phyloP scores from a whole-genome alignment of 2,888 invertebrate species.

The Steinernema hermaphroditum region DNA sequence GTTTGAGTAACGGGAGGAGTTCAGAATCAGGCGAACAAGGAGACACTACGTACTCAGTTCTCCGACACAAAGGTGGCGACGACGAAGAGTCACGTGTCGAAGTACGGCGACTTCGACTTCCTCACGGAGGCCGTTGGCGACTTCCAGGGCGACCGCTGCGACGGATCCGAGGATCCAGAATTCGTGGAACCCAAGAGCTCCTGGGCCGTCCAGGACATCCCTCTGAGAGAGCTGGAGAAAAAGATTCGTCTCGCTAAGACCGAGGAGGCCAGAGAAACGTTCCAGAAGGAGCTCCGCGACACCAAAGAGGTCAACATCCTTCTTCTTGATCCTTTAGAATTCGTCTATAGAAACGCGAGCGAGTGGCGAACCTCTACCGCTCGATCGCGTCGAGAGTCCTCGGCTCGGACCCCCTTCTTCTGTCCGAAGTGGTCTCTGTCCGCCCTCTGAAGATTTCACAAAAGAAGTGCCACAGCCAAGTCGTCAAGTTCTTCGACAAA shows the following conservation, averaged over 20 bases:
- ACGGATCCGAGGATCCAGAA: not conserved
- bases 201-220: conserved; percentile 10
- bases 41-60: conserved; percentile 71
- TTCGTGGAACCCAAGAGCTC: not conserved
- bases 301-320: conserved; percentile 12
- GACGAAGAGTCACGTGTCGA: conserved; percentile 72
- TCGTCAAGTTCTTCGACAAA: conserved; percentile 61
- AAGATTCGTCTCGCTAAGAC: not conserved
- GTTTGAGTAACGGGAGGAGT: no score
- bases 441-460: conserved; percentile 48
- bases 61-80: conserved; percentile 71
- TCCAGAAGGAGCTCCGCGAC: not conserved
- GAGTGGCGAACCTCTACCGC: not conserved
- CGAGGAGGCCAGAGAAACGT: no score
- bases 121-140: conserved; percentile 63
- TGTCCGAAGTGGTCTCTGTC: conserved; percentile 6
- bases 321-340: no score
- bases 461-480: conserved; percentile 65
- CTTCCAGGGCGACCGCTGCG: conserved; percentile 65
- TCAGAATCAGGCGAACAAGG: conserved; percentile 62
- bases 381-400: not conserved
- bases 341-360: conserved; percentile 11
- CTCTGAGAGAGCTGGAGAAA: not conserved
- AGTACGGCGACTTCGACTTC: conserved; percentile 71
- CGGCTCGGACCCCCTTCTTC: not conserved